Evolutionary conservation across 2,113 vertebrate genomes (phyloP).

Genomic region (Miniopterus natalensis): DNA sequence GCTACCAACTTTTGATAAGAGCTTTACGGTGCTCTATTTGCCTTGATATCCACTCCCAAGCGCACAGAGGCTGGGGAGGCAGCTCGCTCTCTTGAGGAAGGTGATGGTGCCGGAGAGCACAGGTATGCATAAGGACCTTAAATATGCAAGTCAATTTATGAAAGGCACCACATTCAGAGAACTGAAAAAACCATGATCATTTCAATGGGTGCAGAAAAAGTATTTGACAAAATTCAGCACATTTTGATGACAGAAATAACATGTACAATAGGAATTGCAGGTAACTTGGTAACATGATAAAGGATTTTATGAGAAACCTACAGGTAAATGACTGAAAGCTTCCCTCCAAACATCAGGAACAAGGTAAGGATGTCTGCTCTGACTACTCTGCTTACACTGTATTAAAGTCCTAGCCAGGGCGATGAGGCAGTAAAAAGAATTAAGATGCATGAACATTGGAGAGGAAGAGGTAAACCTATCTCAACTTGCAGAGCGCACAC

Average conservation of each 20-base stretch:
- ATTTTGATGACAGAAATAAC: neutral
- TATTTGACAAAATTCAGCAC: neutral
- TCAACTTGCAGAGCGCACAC: neutral
- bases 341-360: neutral
- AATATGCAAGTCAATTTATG: neutral
- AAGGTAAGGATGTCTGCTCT: neutral
- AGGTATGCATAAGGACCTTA: neutral
- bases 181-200: neutral
- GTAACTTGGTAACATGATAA: neutral
- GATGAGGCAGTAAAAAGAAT: neutral
- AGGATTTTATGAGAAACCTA: neutral
- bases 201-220: neutral
- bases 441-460: neutral
- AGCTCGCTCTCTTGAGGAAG: neutral
- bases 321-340: neutral
- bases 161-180: neutral
- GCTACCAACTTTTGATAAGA: neutral
- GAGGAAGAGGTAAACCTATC: neutral
- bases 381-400: neutral
- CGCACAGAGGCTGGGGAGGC: neutral
- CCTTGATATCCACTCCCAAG: neutral
- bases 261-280: neutral
- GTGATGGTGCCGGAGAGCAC: neutral
- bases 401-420: neutral
- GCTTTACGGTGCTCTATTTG: neutral